phyloP scores from a whole-genome alignment of 2,888 invertebrate species.

The Acanthosepion lycidas region DNA sequence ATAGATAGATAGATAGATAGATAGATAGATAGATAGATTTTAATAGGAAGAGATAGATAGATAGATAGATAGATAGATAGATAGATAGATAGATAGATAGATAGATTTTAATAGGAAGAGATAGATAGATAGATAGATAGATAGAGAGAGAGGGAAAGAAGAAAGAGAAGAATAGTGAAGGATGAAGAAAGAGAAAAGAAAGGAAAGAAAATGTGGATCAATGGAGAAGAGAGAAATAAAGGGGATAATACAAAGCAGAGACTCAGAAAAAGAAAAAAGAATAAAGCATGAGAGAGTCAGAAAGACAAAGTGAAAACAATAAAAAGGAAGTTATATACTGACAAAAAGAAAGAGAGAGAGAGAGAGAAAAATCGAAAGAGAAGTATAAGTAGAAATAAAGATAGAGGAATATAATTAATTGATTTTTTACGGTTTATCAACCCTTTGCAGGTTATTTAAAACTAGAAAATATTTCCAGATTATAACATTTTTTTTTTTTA shows the following conservation, averaged over 20 bases:
- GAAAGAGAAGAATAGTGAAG: neutral
- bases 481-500: no score
- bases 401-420: no score
- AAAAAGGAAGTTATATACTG: neutral
- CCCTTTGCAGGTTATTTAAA: no score
- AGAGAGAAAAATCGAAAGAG: constrained; percentile 40
- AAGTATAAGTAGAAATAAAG: neutral
- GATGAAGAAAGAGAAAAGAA: neutral
- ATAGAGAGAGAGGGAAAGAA: neutral
- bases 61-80: no score
- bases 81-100: no score
- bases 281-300: neutral
- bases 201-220: neutral
- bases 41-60: no score
- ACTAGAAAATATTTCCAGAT: no score
- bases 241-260: neutral
- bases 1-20: no score
- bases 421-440: no score
- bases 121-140: neutral
- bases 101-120: no score
- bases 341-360: constrained; percentile 41
- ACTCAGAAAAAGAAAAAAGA: neutral
- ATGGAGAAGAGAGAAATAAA: constrained; percentile 33
- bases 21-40: no score
- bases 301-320: neutral